Base-by-base conservation (phyloP, 2,888 invertebrate genomes). In the Rhimphoctona megacephalus region DNA sequence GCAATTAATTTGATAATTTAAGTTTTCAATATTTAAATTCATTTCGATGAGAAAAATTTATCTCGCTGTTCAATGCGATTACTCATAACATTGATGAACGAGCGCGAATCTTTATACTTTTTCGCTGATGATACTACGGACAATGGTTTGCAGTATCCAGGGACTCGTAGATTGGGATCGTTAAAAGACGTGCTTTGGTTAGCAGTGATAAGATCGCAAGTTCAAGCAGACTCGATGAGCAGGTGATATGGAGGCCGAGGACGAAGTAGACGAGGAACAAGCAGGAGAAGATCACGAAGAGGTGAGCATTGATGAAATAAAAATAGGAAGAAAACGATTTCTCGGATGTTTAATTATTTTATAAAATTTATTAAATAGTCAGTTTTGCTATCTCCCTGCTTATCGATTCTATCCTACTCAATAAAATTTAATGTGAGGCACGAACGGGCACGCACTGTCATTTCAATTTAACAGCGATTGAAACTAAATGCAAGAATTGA, bases 241-340 rank as follows among this genome's bases (percentile, higher is more conserved):
- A 93, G 92, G 92, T 94, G 94, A 93, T 92, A 94, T 94, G 94
- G 93, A 94, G 90, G 90, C 93, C 85, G 93, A 92, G 89, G 93
- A 93, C 90, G 94, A 94, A 90, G 90, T 92, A 90, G 94, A 94
- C 89, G 94, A 93, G 88, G 93, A 94, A 89, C 89, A 92, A 90
- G 87, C 91, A 84, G 91, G 90, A 88, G 91, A 91, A 90, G 92
- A 91, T 89, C 87, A 89, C 88, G 90, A 90, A 90, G 92, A 92
- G 90, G 90, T 88, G 77, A 85, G 80, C 76, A 83, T 85, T 61
- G 30, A 14, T 19, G 17, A 36, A 19, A 77, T 19, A 72, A 52
- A 72, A 39, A 61, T 1, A 17, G 61, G 49, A 8, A 78, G 8
- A 67, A 66, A 22, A 49, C 7, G 17, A 22, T 61, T 43, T 76